Base-by-base conservation (phyloP, 53 echinoderm and acorn worm genomes). In the Holothuria leucospilota region DNA sequence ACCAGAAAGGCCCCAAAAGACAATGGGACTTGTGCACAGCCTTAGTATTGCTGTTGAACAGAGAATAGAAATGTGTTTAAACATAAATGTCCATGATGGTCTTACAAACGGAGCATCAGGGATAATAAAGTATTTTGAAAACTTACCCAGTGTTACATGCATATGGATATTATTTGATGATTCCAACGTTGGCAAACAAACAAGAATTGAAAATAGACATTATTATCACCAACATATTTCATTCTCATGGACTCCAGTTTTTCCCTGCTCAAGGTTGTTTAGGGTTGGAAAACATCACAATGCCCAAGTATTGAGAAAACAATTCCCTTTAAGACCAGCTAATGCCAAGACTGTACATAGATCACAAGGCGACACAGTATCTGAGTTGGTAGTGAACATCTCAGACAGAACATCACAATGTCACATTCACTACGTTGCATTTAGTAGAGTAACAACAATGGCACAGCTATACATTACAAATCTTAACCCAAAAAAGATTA, bases 391-490 rank as follows among this genome's bases (percentile, higher is more conserved):
- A 12, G 30, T 72, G 16, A 49, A 72, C 30, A 72, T 72, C 21
- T 42, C 72, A 2, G 72, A 23, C 2, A 64, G 2, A 28, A 16
- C 20, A 64, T 51, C 60, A 23, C 64, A 66, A 20, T 67, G 68
- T 27, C 82, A 82, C 52, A 51, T 82, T 15, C 82, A 64, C 24
- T 25, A 64, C 49, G 42, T 72, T 16, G 46, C 89, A 30, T 34
- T 59, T 0, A 89, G 89, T 62, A 73, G 84, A 71, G 89, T 89
- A 0, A 83, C 84, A 20, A 59, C 83, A 18, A 15, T 89, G 26
- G 3, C 60, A 6, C 61, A 63, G 20, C 46, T 89, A 21, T 63
- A 63, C 74, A 84, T 89, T 12, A 24, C 16, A 1, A 18, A n/a
- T 40, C 64, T 85, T 20, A 51, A 72, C 27, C 24, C 68, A 0